Conservation (phyloP, 2,888 invertebrate species). For the Tromatobia lineatoria region DNA sequence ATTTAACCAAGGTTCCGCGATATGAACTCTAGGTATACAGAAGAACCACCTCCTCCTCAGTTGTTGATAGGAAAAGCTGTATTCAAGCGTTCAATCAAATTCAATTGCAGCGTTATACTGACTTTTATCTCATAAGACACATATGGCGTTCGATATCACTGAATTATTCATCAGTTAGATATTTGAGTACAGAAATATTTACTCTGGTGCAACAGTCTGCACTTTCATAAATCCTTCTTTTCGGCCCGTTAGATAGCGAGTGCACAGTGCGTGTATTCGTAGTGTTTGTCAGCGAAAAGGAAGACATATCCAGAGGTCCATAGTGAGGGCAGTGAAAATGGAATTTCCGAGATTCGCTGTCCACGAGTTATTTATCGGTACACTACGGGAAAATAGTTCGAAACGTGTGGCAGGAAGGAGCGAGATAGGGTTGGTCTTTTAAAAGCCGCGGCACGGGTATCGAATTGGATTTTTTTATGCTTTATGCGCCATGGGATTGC, state of each 20-base stretch:
- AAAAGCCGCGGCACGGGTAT: slow-evolving; percentile 74
- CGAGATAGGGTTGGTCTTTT: slow-evolving; percentile 62
- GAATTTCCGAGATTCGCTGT: slow-evolving; percentile 64
- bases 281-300: slow-evolving; percentile 17
- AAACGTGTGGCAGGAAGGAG: slow-evolving; percentile 24
- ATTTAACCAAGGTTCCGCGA: too few species aligned
- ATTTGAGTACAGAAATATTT: slow-evolving; percentile 7
- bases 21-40: too few species aligned
- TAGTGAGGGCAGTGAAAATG: slow-evolving; percentile 55
- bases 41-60: too few species aligned
- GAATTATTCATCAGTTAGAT: slow-evolving; percentile 8
- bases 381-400: slow-evolving; percentile 70
- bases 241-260: background rate
- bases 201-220: background rate
- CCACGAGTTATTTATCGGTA: slow-evolving; percentile 63
- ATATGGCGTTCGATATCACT: background rate
- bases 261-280: slow-evolving; percentile 3
- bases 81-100: too few species aligned
- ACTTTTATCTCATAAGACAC: background rate
- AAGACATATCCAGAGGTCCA: background rate
- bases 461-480: slow-evolving; percentile 79
- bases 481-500: slow-evolving; percentile 61
- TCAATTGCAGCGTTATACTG: background rate
- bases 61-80: too few species aligned
- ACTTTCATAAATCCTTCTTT: slow-evolving; percentile 10